phyloP scores from a whole-genome alignment of 2,797 vertebrate genomes.

The Balearica regulorum region DNA sequence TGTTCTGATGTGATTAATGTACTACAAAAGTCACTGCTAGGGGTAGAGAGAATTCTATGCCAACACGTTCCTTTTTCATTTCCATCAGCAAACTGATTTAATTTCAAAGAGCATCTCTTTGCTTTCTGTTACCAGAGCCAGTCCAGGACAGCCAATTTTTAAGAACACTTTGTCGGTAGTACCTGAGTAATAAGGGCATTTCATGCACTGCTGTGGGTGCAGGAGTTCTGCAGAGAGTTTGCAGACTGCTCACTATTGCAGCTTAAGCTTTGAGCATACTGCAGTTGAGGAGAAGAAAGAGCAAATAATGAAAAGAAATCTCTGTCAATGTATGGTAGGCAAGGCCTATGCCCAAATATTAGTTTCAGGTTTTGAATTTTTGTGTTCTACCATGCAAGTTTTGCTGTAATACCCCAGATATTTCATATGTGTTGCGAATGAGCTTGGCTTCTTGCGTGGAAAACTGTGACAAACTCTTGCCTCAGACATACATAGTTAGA shows the following conservation, averaged over 20 bases:
- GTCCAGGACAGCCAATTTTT: background rate
- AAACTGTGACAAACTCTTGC: constrained; percentile 7
- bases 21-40: background rate
- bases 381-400: background rate
- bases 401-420: background rate
- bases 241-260: background rate
- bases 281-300: background rate
- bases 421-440: background rate
- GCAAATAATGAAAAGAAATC: background rate
- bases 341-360: background rate
- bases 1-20: background rate
- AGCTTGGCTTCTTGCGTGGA: constrained; percentile 2
- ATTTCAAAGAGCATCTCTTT: background rate
- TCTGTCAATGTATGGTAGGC: background rate
- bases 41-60: background rate
- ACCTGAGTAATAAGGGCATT: background rate
- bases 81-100: background rate
- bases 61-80: background rate
- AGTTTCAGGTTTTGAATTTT: background rate
- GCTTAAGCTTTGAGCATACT: background rate
- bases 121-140: background rate
- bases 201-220: background rate
- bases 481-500: constrained; percentile 18
- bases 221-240: background rate
- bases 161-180: background rate